Evolutionary conservation across 30 jellyfish, hydroid and myxozoan genomes (phyloP).

Genomic region (Cassiopea andromeda): DNA sequence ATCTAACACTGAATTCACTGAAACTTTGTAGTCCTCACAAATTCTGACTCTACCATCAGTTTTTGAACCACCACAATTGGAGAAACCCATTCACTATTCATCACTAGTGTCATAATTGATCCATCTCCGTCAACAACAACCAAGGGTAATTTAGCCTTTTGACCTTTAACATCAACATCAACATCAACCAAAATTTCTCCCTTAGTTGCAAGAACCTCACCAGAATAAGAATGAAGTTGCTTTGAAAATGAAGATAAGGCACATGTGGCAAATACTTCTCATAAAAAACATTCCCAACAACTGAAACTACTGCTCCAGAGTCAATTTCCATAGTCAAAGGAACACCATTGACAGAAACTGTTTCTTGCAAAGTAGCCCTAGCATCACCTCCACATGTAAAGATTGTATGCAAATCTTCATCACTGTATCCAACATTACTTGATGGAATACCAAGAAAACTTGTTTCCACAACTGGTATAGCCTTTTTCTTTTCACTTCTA

Average conservation of each 20-base stretch:
- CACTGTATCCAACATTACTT: conserved; percentile 22
- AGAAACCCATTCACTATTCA: conserved; percentile 53
- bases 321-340: conserved; percentile 44
- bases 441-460: conserved; percentile 34
- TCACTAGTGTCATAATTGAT: conserved; percentile 12
- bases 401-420: not conserved
- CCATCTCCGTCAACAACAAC: conserved; percentile 47
- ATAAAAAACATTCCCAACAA: conserved; percentile 10
- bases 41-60: conserved; percentile 44
- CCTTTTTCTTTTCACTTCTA: not conserved
- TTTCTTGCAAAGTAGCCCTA: conserved; percentile 8
- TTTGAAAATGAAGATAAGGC: conserved; percentile 32
- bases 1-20: conserved; percentile 46
- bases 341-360: conserved; percentile 39
- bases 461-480: conserved; percentile 36
- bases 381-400: not conserved
- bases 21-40: conserved; percentile 62
- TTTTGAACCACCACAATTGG: conserved; percentile 50
- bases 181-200: conserved; percentile 18
- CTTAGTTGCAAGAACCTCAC: conserved; percentile 49
- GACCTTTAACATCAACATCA: conserved; percentile 35
- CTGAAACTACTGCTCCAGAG: conserved; percentile 57
- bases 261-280: conserved; percentile 24
- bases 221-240: conserved; percentile 38
- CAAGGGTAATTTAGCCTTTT: conserved; percentile 48